Evolutionary conservation across 30 jellyfish, hydroid and myxozoan species (phyloP).

Genomic region (Rhopilema esculentum): DNA sequence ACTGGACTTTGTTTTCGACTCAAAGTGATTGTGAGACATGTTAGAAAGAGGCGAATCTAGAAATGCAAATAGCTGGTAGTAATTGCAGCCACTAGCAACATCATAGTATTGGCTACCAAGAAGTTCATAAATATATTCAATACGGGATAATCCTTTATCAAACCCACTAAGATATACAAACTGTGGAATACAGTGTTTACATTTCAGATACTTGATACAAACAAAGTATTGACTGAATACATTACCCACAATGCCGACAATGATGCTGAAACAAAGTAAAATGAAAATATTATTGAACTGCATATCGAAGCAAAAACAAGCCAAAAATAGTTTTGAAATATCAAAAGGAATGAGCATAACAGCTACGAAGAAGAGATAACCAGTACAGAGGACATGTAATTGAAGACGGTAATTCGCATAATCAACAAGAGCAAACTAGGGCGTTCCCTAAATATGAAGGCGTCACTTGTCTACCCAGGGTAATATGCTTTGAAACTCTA

Average conservation of each 20-base stretch:
- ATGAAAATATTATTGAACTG: background rate
- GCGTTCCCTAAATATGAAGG: too few relatives aligned
- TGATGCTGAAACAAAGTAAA: conserved; percentile 78
- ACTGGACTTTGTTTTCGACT: too few relatives aligned
- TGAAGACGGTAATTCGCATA: too few relatives aligned
- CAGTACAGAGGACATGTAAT: too few relatives aligned
- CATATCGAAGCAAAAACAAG: background rate
- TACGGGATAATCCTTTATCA: background rate
- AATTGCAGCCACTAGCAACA: background rate
- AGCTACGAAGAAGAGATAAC: background rate
- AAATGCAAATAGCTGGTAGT: background rate
- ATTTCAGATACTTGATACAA: background rate
- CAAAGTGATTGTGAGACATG: too few relatives aligned
- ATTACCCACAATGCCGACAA: conserved; percentile 96
- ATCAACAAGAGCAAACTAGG: too few relatives aligned
- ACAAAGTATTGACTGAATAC: background rate
- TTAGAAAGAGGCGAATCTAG: too few relatives aligned
- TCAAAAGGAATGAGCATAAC: background rate
- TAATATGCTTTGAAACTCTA: too few relatives aligned
- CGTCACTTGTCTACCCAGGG: too few relatives aligned
- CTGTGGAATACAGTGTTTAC: background rate
- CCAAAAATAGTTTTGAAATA: background rate
- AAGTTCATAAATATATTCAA: background rate
- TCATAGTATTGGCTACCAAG: background rate
- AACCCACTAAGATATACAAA: background rate